Evolutionary conservation across 2,888 invertebrate genomes (phyloP).

Genomic region (Morpho helenor): DNA sequence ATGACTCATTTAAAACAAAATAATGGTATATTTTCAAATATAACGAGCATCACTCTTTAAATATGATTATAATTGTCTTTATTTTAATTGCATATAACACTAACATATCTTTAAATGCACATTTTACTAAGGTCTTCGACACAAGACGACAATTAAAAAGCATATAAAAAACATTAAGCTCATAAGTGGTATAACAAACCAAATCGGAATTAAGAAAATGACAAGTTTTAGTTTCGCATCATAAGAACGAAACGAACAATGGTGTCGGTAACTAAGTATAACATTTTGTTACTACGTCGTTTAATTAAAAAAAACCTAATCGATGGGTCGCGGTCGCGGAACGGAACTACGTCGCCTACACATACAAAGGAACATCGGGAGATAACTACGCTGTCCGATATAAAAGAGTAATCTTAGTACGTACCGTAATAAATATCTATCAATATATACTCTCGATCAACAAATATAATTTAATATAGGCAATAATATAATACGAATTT

Average conservation of each 20-base stretch:
- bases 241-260: constrained; percentile 21
- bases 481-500: constrained; percentile 62
- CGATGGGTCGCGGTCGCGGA: constrained; percentile 30
- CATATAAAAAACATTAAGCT: constrained; percentile 37
- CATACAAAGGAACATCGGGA: constrained; percentile 46
- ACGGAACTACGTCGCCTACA: constrained; percentile 39
- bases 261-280: constrained; percentile 29
- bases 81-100: constrained; percentile 57
- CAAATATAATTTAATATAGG: constrained; percentile 70
- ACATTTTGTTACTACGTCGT: constrained; percentile 24
- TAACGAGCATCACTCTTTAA: too few species aligned
- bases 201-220: constrained; percentile 23
- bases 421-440: constrained; percentile 68
- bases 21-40: too few species aligned
- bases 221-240: constrained; percentile 11
- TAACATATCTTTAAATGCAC: constrained; percentile 56
- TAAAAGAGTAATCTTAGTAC: constrained; percentile 56
- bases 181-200: constrained; percentile 31
- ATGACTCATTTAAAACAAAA: too few species aligned
- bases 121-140: constrained; percentile 49
- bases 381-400: constrained; percentile 48
- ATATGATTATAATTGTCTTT: neutral
- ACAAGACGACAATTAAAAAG: constrained; percentile 49
- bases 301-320: constrained; percentile 34
- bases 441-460: constrained; percentile 71